These are phyloP conservation scores for Heterohyrax brucei DNA, from an alignment of 2,797 vertebrate genomes.

Conservation along the genomic window DNA sequence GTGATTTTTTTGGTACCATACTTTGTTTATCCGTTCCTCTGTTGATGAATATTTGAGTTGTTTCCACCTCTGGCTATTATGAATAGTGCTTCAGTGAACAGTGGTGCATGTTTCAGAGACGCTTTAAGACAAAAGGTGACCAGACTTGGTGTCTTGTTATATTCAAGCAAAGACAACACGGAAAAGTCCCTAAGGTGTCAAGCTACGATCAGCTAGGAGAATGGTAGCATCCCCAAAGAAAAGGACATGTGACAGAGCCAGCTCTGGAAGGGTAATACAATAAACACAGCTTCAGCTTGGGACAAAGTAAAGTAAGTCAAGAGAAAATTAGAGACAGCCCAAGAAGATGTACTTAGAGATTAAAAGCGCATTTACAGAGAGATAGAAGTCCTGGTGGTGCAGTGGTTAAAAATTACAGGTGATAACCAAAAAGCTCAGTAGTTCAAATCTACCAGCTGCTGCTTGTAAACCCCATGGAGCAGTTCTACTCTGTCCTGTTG, in stretches of 20 bases:
- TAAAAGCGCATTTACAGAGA: neutral
- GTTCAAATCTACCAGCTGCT: too few species aligned
- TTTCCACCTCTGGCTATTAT: too few species aligned
- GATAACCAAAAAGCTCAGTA: too few species aligned
- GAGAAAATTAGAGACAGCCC: neutral
- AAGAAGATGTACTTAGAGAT: neutral
- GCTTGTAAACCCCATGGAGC: too few species aligned
- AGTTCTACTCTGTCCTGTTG: too few species aligned
- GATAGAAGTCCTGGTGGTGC: too few species aligned
- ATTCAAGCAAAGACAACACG: neutral
- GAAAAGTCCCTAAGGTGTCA: neutral
- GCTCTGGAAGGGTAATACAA: neutral
- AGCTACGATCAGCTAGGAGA: neutral
- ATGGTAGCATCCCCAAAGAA: neutral
- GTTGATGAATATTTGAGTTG: too few species aligned
- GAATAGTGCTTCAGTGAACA: too few species aligned
- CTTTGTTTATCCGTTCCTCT: too few species aligned
- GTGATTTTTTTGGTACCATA: too few species aligned
- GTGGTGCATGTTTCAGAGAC: neutral
- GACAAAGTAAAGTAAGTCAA: neutral
- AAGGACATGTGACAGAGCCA: neutral
- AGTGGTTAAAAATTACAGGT: too few species aligned
- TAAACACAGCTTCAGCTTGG: neutral
- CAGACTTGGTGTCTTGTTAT: neutral
- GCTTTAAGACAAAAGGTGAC: neutral